Conservation (phyloP, 1,140 invertebrate species). For the Tachypleus tridentatus region DNA sequence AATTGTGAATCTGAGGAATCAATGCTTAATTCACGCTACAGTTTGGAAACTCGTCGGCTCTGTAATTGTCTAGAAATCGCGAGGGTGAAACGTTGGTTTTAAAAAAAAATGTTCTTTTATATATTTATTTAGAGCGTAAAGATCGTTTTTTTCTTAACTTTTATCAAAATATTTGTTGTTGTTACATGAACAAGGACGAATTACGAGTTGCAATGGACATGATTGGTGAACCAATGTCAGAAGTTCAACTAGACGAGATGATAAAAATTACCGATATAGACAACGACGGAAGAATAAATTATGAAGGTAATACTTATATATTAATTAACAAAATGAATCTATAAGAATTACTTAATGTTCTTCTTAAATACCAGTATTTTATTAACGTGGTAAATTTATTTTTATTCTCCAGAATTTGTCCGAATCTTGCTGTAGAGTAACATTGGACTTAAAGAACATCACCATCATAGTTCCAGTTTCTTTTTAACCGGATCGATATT, state of each 20-base stretch:
- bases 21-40: too few species aligned
- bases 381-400: background rate
- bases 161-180: too few species aligned
- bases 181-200: constrained; percentile 40
- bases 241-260: constrained; percentile 54
- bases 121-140: too few species aligned
- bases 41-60: too few species aligned
- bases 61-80: too few species aligned
- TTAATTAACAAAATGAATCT: background rate
- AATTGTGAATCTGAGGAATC: too few species aligned
- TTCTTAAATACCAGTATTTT: background rate
- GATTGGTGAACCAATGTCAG: constrained; percentile 59
- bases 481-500: too few species aligned
- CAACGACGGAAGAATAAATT: constrained; percentile 61
- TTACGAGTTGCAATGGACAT: constrained; percentile 57
- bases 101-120: too few species aligned
- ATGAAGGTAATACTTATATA: constrained; percentile 41
- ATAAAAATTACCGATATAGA: constrained; percentile 56
- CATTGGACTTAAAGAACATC: background rate
- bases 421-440: background rate
- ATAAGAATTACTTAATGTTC: background rate
- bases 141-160: too few species aligned
- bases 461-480: too few species aligned
- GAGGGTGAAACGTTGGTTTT: too few species aligned
- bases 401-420: constrained; percentile 2